phyloP scores from a whole-genome alignment of 2,113 vertebrate genomes.

The Daphoenositta chrysoptera region DNA sequence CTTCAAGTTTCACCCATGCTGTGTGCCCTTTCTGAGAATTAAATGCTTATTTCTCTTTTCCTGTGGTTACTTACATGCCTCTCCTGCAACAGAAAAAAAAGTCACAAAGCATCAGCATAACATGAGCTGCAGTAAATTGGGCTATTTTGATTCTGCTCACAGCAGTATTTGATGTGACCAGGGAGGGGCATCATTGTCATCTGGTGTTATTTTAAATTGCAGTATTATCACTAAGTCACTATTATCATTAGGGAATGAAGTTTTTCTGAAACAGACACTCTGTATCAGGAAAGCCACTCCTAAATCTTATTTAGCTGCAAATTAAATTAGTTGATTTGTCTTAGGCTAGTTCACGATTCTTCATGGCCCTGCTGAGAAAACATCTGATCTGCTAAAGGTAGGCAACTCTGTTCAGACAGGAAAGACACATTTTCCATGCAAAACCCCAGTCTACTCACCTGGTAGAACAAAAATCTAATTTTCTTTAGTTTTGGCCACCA shows the following conservation, averaged over 20 bases:
- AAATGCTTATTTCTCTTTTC: constrained; percentile 1
- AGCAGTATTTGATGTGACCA: background rate
- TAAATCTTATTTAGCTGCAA: constrained; percentile 9
- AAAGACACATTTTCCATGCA: background rate
- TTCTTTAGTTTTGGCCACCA: background rate
- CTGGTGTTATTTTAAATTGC: background rate
- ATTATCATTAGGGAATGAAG: background rate
- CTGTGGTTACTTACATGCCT: background rate
- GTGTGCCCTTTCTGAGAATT: background rate
- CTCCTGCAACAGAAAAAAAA: background rate
- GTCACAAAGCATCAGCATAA: background rate
- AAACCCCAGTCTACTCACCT: background rate
- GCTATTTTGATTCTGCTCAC: background rate
- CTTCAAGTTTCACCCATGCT: background rate
- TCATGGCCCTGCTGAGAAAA: background rate
- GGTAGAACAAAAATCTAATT: background rate
- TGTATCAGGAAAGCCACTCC: background rate
- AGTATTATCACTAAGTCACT: background rate
- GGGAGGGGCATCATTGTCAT: background rate
- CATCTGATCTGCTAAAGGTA: background rate
- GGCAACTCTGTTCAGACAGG: background rate
- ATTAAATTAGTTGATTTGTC: background rate
- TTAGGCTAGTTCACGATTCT: background rate
- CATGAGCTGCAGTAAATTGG: background rate
- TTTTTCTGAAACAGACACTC: background rate